Base-by-base conservation (phyloP, 1,140 invertebrate genomes). In the Thalassaphorura encarpata region DNA sequence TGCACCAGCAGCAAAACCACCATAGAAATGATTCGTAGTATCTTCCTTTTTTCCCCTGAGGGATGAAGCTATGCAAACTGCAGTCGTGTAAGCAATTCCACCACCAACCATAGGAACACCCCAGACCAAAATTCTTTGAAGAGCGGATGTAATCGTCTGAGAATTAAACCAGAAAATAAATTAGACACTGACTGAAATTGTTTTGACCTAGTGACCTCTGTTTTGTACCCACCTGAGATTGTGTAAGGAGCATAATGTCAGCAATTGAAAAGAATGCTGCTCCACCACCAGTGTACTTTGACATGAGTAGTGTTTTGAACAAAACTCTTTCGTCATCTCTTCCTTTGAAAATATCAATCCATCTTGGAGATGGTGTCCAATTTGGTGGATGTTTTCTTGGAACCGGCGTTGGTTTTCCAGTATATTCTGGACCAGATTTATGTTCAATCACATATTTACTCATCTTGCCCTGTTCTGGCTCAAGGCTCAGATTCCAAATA, bases 321-420 rank as follows among this genome's bases (percentile, higher is more conserved):
- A 59, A 4, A 39, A 54, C 39, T 39, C 57, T 45, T 26, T 61
- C 63, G 31, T 54, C 33, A 42, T 64, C 63, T 21, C 43, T 50
- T 13, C 56, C 59, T 4, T 59, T 47, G 19, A 58, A 61, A 39
- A 58, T 47, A 36, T 49, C 26, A 29, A 48, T 11, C 28, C 49
- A 47, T 13, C n/a, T 33, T 33, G 42, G 42, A n/a, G n/a, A n/a
- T n/a, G n/a, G n/a, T n/a, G n/a, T n/a, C n/a, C n/a, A n/a, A n/a
- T n/a, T n/a, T n/a, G n/a, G n/a, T n/a, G n/a, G n/a, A n/a, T n/a
- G n/a, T n/a, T n/a, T n/a, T n/a, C n/a, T n/a, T n/a, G n/a, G n/a
- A n/a, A n/a, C n/a, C n/a, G n/a, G n/a, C n/a, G n/a, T n/a, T n/a
- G n/a, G n/a, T n/a, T n/a, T n/a, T n/a, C n/a, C n/a, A n/a, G n/a